These are phyloP conservation scores for Campylorhamphus procurvoides DNA, from an alignment of 2,113 vertebrate species.

Conservation along the genomic window DNA sequence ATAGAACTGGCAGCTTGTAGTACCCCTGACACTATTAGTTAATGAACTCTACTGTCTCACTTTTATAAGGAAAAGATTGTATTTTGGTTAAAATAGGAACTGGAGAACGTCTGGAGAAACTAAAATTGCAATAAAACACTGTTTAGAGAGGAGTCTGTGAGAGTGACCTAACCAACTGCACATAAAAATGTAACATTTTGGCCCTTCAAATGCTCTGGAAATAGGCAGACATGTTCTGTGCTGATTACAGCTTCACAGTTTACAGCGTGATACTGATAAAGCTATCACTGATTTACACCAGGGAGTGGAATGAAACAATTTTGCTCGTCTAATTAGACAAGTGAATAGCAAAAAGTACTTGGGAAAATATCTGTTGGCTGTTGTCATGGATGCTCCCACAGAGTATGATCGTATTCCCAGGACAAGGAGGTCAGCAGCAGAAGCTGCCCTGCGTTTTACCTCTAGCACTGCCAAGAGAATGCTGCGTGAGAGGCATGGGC, in stretches of 20 bases:
- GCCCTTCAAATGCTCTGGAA: background rate
- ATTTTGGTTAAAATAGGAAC: background rate
- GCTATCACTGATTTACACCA: background rate
- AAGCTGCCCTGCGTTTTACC: background rate
- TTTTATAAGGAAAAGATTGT: background rate
- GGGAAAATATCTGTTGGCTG: rapidly evolving
- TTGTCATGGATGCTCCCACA: background rate
- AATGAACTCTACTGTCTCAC: background rate
- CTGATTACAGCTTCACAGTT: background rate
- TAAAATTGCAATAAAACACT: background rate
- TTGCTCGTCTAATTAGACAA: background rate
- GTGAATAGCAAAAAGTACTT: rapidly evolving
- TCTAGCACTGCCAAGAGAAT: background rate
- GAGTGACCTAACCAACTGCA: background rate
- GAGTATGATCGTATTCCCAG: background rate
- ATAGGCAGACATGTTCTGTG: background rate
- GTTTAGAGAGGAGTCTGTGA: background rate
- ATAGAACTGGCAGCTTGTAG: background rate
- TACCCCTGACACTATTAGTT: background rate
- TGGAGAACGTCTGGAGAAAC: background rate
- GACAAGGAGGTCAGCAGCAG: background rate
- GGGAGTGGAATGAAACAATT: background rate
- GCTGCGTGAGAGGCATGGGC: rapidly evolving
- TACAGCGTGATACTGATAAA: background rate
- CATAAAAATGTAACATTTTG: background rate